Conservation (phyloP, 2,113 vertebrate genomes). For the Himantopus leucocephalus region DNA sequence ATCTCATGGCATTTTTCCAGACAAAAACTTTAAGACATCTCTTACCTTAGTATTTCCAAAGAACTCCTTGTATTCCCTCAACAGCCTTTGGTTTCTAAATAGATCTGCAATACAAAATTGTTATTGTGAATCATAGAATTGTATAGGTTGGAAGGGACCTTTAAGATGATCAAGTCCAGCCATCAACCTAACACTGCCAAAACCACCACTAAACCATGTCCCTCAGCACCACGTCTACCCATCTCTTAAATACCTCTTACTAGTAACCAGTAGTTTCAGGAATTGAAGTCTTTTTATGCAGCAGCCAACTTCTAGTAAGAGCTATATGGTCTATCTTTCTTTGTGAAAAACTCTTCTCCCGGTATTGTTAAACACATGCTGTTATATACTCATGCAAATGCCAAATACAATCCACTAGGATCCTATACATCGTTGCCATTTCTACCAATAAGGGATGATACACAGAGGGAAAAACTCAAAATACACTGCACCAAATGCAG, state of each 20-base stretch:
- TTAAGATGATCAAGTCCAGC: too few relatives aligned
- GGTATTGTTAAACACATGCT: neutral
- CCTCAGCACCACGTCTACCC: too few relatives aligned
- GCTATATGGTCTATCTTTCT: neutral
- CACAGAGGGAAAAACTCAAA: neutral
- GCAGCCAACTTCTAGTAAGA: neutral
- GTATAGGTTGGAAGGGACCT: too few relatives aligned
- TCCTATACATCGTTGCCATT: neutral
- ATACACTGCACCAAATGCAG: neutral
- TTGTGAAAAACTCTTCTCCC: neutral
- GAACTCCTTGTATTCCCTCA: constrained; percentile 95
- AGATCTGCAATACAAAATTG: constrained; percentile 76
- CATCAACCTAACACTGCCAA: too few relatives aligned
- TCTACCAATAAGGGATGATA: neutral
- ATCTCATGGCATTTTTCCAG: neutral
- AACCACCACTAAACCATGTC: too few relatives aligned
- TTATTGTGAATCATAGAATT: neutral
- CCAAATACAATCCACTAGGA: neutral
- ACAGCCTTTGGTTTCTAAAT: constrained; percentile 90
- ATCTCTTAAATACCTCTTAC: too few relatives aligned
- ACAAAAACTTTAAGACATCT: neutral
- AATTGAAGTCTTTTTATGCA: neutral
- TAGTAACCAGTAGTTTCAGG: neutral
- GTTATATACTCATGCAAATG: neutral
- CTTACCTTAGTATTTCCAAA: constrained; percentile 96